Evolutionary conservation across 2,888 invertebrate genomes (phyloP).

Genomic region (Escarpia spicata): DNA sequence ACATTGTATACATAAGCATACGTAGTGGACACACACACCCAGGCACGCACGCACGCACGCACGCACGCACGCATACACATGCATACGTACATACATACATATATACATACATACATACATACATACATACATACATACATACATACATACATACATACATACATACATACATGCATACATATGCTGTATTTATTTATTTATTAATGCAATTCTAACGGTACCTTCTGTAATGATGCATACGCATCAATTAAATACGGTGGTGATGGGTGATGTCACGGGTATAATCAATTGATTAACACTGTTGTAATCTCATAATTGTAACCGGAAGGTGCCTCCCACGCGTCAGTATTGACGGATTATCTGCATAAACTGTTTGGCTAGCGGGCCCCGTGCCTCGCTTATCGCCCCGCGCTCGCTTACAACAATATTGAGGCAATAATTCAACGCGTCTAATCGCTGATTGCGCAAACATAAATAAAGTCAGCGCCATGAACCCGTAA

Average conservation of each 20-base stretch:
- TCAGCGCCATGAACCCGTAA: background rate
- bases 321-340: background rate
- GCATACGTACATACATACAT: too few species aligned
- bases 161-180: too few species aligned
- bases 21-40: too few species aligned
- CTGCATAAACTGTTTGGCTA: background rate
- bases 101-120: too few species aligned
- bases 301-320: background rate
- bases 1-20: too few species aligned
- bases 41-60: too few species aligned
- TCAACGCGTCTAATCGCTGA: constrained; percentile 4
- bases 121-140: too few species aligned
- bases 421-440: constrained; percentile 13
- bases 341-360: background rate
- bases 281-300: background rate
- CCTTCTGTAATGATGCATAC: background rate
- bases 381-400: background rate
- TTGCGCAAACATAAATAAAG: constrained; percentile 4
- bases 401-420: background rate
- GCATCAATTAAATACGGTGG: background rate
- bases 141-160: too few species aligned
- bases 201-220: too few species aligned
- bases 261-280: background rate
- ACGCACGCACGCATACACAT: too few species aligned
- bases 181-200: too few species aligned